Base-by-base conservation (phyloP, 2,888 invertebrate genomes). In the Cerastis rubricosa region DNA sequence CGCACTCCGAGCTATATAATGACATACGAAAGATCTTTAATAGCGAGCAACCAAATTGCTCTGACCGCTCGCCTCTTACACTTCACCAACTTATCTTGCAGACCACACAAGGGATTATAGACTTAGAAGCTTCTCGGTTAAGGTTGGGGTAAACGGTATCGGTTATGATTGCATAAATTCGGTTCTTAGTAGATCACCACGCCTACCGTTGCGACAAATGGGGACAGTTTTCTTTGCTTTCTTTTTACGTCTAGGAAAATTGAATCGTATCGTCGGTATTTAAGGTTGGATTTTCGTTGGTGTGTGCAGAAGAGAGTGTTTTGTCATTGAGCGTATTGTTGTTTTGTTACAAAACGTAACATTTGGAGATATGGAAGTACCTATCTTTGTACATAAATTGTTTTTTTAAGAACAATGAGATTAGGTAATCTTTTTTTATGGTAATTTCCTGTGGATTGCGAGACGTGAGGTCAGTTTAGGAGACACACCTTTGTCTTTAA, bases 191-290 rank as follows among this genome's bases (percentile, higher is more conserved):
- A 85, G 91, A 93, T 90, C 92, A 93, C 94, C 95, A 95, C 95
- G 96, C 96, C 96, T 92, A 87, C 94, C 91, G 85, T 94, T 94
- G 95, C 94, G 95, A 95, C 95, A 95, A 95, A 93, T 91, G 92
- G 93, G 93, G 96, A 96, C 96, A 95, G 85, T 95, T 94, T 95
- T 93, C 92, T 90, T 83, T 83, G 80, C 81, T 89, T 82, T 82
- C 79, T 83, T 66, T 84, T 69, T 70, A 40, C 11, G 40, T 35
- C 57, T 57, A 57, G 25, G 73, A 51, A 84, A 76, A 66, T 47
- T 63, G n/a, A 63, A 45, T 47, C 68, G 43, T 84, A 75, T 61
- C 6, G 0, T 17, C 0, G 22, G 14, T 5, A 0, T 0, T 1
- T 80, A 88, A 81, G 74, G 83, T 87, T 73, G 11, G 47, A 47